Base-by-base conservation (phyloP, 2,113 vertebrate genomes). In the Hemicordylus capensis region DNA sequence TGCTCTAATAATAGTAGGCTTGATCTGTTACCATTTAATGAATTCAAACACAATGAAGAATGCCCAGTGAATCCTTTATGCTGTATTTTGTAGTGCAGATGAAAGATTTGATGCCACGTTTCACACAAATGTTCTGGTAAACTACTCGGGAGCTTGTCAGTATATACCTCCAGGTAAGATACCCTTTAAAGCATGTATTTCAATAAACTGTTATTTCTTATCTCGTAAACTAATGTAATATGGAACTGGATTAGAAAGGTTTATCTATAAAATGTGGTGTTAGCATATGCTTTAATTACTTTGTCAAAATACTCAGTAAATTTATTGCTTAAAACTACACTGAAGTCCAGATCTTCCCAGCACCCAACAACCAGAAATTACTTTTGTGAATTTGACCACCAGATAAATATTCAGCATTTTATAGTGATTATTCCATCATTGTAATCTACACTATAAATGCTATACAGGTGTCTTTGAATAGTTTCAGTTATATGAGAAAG, bases 41-140 rank as follows among this genome's bases (percentile, higher is more conserved):
- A 54, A 34, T 61, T 37, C 46, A 76, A 54, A 9, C n/a, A 70
- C n/a, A 70, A 2, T 81, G 56, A 58, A 26, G 66, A 56, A 44
- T 42, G 51, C 17, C n/a, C 20, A 56, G 22, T 39, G 15, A 73
- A 79, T 22, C 58, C 73, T 87, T 90, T 80, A 76, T 90, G 46
- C 73, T 82, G 24, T 93, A 4, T 83, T n/a, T 92, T 93, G 79
- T 76, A 98, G 98, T 91, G 98, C 97, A 2, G 98, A 98, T 87
- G 98, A 98, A 94, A 97, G 97, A 93, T 98, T 98, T 90, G 97
- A 98, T 89, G 97, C 97, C 1, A 98, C 97, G 1, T 98, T 98
- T 94, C 98, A 98, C 88, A 98, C 97, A 42, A 98, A 98, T 74
- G 98, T 98, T 83, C 90, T 98, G 89, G 98, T 98, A 88, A 98